Conservation (phyloP, 2,888 invertebrate species). For the Xylophagus ater region DNA sequence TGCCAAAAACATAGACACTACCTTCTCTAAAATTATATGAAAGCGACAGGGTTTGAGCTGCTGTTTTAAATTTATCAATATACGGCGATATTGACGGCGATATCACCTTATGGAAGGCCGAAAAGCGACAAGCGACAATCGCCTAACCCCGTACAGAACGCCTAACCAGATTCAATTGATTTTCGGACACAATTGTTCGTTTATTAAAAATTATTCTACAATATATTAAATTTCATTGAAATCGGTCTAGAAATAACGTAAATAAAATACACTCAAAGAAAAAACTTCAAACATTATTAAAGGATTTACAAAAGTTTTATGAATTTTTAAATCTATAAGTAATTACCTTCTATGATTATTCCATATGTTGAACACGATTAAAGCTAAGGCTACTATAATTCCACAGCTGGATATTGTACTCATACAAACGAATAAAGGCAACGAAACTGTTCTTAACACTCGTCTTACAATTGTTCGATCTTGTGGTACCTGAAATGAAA, state of each 20-base stretch:
- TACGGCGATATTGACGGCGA: too few relatives aligned
- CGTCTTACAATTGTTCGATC: conserved; percentile 84
- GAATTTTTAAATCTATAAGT: neutral
- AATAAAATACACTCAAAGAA: neutral
- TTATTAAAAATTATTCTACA: too few relatives aligned
- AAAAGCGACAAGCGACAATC: too few relatives aligned
- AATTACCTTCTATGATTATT: conserved; percentile 83
- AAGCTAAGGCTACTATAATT: conserved; percentile 68
- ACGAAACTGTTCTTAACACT: conserved; percentile 74
- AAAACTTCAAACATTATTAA: neutral
- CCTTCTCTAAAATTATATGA: too few relatives aligned
- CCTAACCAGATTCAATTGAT: too few relatives aligned
- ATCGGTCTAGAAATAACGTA: neutral
- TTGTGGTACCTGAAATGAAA: conserved; percentile 68
- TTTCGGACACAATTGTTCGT: too few relatives aligned
- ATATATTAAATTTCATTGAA: too few relatives aligned
- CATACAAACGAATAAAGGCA: conserved; percentile 89
- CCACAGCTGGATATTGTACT: conserved; percentile 81
- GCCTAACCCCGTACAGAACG: too few relatives aligned
- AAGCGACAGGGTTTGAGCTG: too few relatives aligned
- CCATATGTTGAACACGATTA: conserved; percentile 87
- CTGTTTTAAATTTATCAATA: too few relatives aligned
- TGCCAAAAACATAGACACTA: too few relatives aligned
- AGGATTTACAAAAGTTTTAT: neutral
- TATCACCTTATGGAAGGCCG: too few relatives aligned